A percentile compares a stretch with the other conserved stretches of the same genome.
These are phyloP conservation scores for Echinarachnius parma DNA, from an alignment of 53 echinoderm and acorn worm species.

Conservation along the genomic window DNA sequence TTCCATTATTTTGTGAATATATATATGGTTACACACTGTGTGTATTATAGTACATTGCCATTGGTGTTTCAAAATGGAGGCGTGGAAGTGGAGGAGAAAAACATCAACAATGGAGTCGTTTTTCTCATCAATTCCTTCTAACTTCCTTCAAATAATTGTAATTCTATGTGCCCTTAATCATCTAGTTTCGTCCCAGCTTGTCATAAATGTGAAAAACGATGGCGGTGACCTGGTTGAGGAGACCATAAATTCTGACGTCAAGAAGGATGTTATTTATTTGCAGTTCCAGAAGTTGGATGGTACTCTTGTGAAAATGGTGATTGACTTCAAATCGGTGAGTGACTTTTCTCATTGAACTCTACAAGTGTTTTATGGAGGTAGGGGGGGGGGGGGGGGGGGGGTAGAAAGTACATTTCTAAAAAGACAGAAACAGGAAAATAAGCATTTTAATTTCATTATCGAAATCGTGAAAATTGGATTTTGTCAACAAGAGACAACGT, in stretches of 20 bases:
- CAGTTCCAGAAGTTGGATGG: conserved; percentile 95
- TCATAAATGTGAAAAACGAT: conserved; percentile 96
- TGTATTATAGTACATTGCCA: too few relatives aligned
- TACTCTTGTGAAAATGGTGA: conserved; percentile 78
- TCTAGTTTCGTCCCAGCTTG: conserved; percentile 66
- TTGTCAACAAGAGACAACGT: too few relatives aligned
- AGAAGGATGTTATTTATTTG: conserved; percentile 69
- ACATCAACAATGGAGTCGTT: background rate
- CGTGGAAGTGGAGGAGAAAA: conserved; percentile 23
- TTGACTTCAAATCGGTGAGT: conserved; percentile 89
- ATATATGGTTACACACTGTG: too few relatives aligned
- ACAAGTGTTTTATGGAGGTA: too few relatives aligned
- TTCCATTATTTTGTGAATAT: too few relatives aligned
- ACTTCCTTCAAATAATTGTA: background rate
- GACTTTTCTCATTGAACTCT: too few relatives aligned
- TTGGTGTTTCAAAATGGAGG: conserved; percentile 22
- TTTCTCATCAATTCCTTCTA: background rate
- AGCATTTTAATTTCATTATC: too few relatives aligned
- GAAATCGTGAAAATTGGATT: too few relatives aligned
- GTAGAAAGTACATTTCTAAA: too few relatives aligned
- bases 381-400: too few relatives aligned
- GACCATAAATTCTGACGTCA: conserved; percentile 67
- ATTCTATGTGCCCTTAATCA: background rate
- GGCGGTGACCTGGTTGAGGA: conserved; percentile 97
- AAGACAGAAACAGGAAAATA: too few relatives aligned